Evolutionary conservation across 2,797 vertebrate genomes (phyloP), one percentile per base, ranked within the genome.

Genomic region (Thripadectes ignobilis): DNA sequence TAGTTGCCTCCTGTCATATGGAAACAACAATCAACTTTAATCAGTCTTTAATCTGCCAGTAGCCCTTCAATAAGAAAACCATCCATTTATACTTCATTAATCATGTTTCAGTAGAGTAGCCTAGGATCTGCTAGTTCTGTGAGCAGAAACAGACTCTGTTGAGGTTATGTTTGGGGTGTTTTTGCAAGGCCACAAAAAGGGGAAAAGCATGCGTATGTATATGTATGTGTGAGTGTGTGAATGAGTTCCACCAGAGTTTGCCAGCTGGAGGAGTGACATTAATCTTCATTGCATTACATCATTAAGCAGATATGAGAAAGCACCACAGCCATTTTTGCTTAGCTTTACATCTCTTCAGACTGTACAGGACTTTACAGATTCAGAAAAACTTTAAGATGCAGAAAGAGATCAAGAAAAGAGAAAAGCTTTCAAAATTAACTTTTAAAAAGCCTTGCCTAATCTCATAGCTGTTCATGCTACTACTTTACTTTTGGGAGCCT

Each of bases 41-140:
- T 95, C 58, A 82, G 34, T 45, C 22, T 93, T 94, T 96, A 92
- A 93, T 92, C 72, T 61, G 14, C 88, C 80, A 54, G 65, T 92
- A 89, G 67, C 63, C 63, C 89, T 94, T 97, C 61, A 27, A 94
- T 94, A 91, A 94, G 85, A 95, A 97, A 97, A 91, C 69, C 65
- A 83, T 77, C 41, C 65, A 80, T 92, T 94, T 67, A 43, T 92
- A 94, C 80, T 93, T 97, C 91, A 94, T 89, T 97, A 93, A 91
- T 77, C 84, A 71, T 61, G 38, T 95, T 94, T 94, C 95, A 92
- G 79, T 74, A 95, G 57, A 82, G 80, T 58, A 94, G 46, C 91
- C 76, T 83, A 97, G 63, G 74, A 80, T 88, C 78, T 83, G 45
- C 73, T 82, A 90, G 55, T 78, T 95, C 84, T 89, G 72, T 62